Conservation (phyloP, 2,113 vertebrate species). For the Taxidea taxus region DNA sequence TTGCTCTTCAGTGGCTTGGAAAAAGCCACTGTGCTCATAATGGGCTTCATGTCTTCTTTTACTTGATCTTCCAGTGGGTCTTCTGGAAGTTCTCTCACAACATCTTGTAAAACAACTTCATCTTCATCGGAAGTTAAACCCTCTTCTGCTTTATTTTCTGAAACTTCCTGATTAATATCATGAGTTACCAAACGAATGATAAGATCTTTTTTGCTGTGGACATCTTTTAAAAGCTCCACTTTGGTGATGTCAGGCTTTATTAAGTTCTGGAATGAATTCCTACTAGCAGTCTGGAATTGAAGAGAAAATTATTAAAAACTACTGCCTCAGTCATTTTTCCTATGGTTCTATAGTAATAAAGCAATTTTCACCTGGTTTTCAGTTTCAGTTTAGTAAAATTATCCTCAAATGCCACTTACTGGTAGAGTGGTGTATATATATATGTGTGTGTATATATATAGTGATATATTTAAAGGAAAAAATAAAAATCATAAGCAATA, state of each 20-base stretch:
- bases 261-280: conserved; percentile 64
- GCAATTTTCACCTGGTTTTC: not conserved
- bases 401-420: conserved; percentile 7
- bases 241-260: conserved; percentile 58
- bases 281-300: conserved; percentile 49
- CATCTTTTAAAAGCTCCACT: conserved; percentile 64
- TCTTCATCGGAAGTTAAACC: not conserved
- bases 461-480: conserved; percentile 1
- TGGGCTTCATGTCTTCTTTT: not conserved
- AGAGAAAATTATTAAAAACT: conserved; percentile 42
- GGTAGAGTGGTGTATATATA: not conserved
- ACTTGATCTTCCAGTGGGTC: not conserved
- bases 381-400: conserved; percentile 31
- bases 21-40: not conserved
- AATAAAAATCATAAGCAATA: conserved; percentile 31
- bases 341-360: conserved; percentile 12
- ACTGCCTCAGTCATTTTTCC: not conserved
- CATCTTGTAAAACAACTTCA: conserved; percentile 30
- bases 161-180: not conserved
- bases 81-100: not conserved
- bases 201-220: conserved; percentile 51
- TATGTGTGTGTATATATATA: too few species aligned
- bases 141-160: not conserved
- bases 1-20: not conserved
- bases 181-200: conserved; percentile 46